These are phyloP conservation scores for Nephrocerus scutellatus DNA, from an alignment of 2,888 invertebrate genomes.

Conservation along the genomic window DNA sequence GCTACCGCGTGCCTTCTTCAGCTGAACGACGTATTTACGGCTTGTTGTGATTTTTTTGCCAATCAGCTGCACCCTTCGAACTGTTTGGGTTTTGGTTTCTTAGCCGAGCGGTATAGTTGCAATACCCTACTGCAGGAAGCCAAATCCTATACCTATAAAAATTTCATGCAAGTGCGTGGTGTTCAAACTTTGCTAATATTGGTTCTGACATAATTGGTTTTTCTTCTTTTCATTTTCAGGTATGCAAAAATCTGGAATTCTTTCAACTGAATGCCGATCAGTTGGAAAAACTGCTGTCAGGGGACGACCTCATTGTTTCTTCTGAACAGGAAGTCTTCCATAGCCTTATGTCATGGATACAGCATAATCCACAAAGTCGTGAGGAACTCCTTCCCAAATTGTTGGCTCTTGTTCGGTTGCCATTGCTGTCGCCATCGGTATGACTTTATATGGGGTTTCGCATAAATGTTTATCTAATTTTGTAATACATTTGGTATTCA, in stretches of 20 bases:
- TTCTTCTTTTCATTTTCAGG: conserved; percentile 4
- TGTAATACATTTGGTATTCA: too few relatives aligned
- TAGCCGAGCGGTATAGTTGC: conserved; percentile 11
- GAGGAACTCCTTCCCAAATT: not conserved
- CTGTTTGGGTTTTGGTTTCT: conserved; percentile 7
- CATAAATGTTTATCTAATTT: too few relatives aligned
- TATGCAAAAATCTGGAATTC: conserved; percentile 7
- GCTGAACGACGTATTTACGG: not conserved
- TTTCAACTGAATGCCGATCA: conserved; percentile 1
- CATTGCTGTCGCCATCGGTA: conserved; percentile 1
- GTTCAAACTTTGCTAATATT: not conserved
- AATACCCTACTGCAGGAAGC: not conserved
- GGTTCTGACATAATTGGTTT: not conserved
- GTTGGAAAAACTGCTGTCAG: conserved; percentile 2
- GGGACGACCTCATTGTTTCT: not conserved
- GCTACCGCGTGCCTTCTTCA: too few relatives aligned
- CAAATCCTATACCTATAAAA: not conserved
- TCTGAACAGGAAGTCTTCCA: conserved; percentile 7
- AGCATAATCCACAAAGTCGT: conserved; percentile 1
- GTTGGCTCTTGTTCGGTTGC: conserved; percentile 3
- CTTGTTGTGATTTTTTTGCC: conserved; percentile 10
- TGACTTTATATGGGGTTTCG: too few relatives aligned
- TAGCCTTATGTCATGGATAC: conserved; percentile 6
- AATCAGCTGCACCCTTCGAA: conserved; percentile 7
- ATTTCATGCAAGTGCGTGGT: not conserved